Base-by-base conservation (phyloP, 35 echinoderm and acorn worm species). In the Ophiothrix spiculata region DNA sequence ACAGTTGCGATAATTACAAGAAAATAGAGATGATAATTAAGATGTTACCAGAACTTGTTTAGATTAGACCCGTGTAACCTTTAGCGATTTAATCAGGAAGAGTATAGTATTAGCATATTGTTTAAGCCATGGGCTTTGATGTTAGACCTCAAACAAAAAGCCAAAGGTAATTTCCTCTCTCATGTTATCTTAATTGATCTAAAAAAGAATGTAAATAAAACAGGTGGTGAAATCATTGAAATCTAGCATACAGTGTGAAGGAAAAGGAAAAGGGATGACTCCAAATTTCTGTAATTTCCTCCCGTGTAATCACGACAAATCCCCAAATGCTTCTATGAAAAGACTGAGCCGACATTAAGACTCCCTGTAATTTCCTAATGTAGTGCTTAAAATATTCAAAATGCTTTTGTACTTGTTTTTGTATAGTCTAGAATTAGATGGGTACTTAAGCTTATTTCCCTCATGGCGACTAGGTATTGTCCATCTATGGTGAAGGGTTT, bases 391-490 rank as follows among this genome's bases (percentile, higher is more conserved):
- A 69, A 69, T 69, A 69, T 69, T 69, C 60, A 69, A 69, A 49
- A 69, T 69, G 60, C 16, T 28, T 69, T 69, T 69, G 60, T 69
- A 69, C 60, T 69, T 69, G n/a, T n/a, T n/a, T n/a, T n/a, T 69
- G 1, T 1, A 4, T 28, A 12, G 60, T 69, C 60, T 69, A 15
- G 23, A 15, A 69, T 69, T 25, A 10, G 29, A n/a, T 15, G 25
- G 60, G 60, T 69, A 69, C 60, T 69, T 69, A 69, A 69, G 60
- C 60, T 69, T 69, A 69, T 69, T 69, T 69, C 60, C 60, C 60
- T 69, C 3, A 15, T 69, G 60, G 25, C 29, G 17, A 10, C 42
- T 19, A 49, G 6, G 19, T 49, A 10, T 10, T 49, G 42, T 49
- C n/a, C 42, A 49, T 49, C 42, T n/a, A 49, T 49, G 6, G 19